phyloP scores from a whole-genome alignment of 2,888 invertebrate species.

The Tuta absoluta region DNA sequence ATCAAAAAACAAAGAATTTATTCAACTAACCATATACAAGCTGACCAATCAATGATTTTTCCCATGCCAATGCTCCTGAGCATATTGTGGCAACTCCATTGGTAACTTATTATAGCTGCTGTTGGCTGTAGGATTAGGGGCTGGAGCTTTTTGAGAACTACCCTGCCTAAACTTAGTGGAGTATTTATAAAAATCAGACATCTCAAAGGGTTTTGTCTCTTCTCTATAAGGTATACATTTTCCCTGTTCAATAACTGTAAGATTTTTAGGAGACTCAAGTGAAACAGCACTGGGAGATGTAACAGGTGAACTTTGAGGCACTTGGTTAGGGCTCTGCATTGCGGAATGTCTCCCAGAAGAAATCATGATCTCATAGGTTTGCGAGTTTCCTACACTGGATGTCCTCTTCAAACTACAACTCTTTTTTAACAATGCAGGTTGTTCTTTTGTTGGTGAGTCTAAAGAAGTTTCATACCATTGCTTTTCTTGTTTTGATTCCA shows the following conservation, averaged over 20 bases:
- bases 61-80: slow-evolving; percentile 71
- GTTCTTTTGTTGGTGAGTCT: slow-evolving; percentile 79
- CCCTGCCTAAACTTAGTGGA: slow-evolving; percentile 93
- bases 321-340: slow-evolving; percentile 68
- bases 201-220: slow-evolving; percentile 97
- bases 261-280: slow-evolving; percentile 89
- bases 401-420: slow-evolving; percentile 77
- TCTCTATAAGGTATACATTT: slow-evolving; percentile 95
- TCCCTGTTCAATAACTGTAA: slow-evolving; percentile 92
- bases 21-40: not conserved
- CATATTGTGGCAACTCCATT: slow-evolving; percentile 69
- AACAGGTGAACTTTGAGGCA: slow-evolving; percentile 64
- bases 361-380: slow-evolving; percentile 72
- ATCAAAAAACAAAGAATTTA: no score
- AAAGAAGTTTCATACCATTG: slow-evolving; percentile 87
- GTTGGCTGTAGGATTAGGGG: slow-evolving; percentile 46
- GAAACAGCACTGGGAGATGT: slow-evolving; percentile 78
- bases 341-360: slow-evolving; percentile 72
- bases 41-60: slow-evolving; percentile 50
- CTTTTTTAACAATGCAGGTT: slow-evolving; percentile 61
- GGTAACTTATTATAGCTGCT: slow-evolving; percentile 66
- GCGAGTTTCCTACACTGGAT: slow-evolving; percentile 79
- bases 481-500: slow-evolving; percentile 78
- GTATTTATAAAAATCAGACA: slow-evolving; percentile 99
- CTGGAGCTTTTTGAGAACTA: slow-evolving; percentile 55